phyloP scores from a whole-genome alignment of 35 echinoderm and acorn worm genomes.

The Ptychodera flava region DNA sequence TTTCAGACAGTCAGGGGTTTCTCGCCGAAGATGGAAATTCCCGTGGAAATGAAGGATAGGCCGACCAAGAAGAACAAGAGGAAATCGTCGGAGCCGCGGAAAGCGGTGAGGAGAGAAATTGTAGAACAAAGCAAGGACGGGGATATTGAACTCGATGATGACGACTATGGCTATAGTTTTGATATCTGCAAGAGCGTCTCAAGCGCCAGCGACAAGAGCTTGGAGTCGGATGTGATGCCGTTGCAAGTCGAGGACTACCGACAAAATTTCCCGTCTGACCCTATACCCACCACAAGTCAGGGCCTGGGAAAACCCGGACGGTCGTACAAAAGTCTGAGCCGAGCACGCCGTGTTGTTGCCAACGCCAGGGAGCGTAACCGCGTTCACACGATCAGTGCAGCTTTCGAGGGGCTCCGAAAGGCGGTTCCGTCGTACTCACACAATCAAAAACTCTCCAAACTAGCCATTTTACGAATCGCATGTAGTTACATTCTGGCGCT shows the following conservation, averaged over 20 bases:
- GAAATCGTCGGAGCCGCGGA: neutral
- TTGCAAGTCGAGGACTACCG: neutral
- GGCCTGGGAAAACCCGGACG: neutral
- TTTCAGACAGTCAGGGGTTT: neutral
- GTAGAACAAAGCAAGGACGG: neutral
- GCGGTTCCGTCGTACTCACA: slow-evolving; percentile 99
- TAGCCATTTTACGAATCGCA: slow-evolving; percentile 90
- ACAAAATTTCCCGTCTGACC: neutral
- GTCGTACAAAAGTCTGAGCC: slow-evolving; percentile 71
- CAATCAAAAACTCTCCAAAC: slow-evolving; percentile 96
- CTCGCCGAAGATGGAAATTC: neutral
- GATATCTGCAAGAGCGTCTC: neutral
- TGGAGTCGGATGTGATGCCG: neutral
- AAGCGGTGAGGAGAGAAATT: neutral
- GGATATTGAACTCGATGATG: neutral
- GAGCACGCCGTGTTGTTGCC: slow-evolving; percentile 82
- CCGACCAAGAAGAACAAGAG: neutral
- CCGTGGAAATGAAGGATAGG: neutral
- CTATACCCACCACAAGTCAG: neutral
- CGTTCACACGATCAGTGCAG: slow-evolving; percentile 95
- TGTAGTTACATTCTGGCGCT: slow-evolving; percentile 97
- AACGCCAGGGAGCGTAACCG: slow-evolving; percentile 90
- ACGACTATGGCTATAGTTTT: neutral
- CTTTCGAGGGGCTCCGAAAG: slow-evolving; percentile 91
- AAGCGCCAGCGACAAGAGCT: neutral